phyloP scores from a whole-genome alignment of 2,113 vertebrate genomes.

The Anser brachyrhynchus region DNA sequence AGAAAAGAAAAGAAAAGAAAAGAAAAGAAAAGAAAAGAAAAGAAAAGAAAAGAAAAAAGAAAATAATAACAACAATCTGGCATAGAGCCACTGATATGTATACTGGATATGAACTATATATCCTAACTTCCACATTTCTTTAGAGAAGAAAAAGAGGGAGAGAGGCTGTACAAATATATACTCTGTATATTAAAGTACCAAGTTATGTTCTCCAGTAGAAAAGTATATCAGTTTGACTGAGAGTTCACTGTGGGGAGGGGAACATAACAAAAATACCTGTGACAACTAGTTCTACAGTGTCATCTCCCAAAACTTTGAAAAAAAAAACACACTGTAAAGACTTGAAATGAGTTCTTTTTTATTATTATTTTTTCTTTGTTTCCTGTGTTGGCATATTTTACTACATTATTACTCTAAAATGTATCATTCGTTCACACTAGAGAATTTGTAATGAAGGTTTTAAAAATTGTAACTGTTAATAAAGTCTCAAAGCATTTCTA shows the following conservation, averaged over 20 bases:
- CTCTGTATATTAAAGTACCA: background rate
- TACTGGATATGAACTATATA: background rate
- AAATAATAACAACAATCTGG: background rate
- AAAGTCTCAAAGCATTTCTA: background rate
- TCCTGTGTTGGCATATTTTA: background rate
- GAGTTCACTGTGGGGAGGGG: background rate
- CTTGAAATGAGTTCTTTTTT: background rate
- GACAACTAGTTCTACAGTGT: background rate
- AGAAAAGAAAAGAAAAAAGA: too few relatives aligned
- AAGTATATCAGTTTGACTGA: background rate
- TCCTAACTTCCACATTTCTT: background rate
- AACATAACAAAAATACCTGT: background rate
- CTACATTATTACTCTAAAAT: background rate
- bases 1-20: too few relatives aligned
- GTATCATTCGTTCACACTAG: background rate
- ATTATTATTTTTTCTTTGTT: background rate
- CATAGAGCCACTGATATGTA: background rate
- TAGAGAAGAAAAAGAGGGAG: background rate
- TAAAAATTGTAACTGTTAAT: background rate
- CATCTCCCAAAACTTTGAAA: background rate
- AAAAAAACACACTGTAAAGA: background rate
- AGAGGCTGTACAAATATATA: background rate
- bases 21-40: too few relatives aligned
- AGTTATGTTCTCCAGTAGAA: background rate
- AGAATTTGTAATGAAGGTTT: background rate